Conservation (phyloP, 2,797 vertebrate genomes). For the Tragopan temminckii region DNA sequence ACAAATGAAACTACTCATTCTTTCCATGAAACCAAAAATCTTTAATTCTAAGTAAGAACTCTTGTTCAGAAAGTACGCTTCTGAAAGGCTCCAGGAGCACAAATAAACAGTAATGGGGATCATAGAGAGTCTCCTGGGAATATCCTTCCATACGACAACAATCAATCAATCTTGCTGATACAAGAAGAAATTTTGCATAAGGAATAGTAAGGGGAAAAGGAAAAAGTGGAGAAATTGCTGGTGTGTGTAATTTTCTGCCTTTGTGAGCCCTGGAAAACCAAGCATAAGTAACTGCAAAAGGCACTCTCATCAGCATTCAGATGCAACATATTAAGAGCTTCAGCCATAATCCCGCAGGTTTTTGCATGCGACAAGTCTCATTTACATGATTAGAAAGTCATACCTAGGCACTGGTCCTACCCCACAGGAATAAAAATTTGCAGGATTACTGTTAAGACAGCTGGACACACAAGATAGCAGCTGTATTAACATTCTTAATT, state of each 20-base stretch:
- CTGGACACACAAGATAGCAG: background rate
- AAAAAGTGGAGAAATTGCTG: background rate
- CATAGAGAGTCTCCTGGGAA: background rate
- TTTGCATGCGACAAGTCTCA: background rate
- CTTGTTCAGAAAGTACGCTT: background rate
- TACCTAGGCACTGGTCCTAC: background rate
- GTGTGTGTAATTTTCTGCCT: background rate
- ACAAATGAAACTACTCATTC: background rate
- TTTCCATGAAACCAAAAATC: background rate
- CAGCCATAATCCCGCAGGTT: background rate
- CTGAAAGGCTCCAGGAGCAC: background rate
- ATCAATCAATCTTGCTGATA: background rate
- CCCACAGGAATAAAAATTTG: background rate
- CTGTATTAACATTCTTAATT: background rate
- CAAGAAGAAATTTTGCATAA: background rate
- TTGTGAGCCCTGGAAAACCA: background rate
- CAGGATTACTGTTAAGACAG: background rate
- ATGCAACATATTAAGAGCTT: background rate
- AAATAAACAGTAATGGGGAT: background rate
- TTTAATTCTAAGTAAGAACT: background rate
- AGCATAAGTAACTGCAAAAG: conserved; percentile 1
- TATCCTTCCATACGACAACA: background rate
- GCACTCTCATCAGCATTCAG: background rate
- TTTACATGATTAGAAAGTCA: background rate
- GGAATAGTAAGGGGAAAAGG: background rate